Evolutionary conservation across 2,797 vertebrate species (phyloP).

Genomic region (Zalophus californianus): DNA sequence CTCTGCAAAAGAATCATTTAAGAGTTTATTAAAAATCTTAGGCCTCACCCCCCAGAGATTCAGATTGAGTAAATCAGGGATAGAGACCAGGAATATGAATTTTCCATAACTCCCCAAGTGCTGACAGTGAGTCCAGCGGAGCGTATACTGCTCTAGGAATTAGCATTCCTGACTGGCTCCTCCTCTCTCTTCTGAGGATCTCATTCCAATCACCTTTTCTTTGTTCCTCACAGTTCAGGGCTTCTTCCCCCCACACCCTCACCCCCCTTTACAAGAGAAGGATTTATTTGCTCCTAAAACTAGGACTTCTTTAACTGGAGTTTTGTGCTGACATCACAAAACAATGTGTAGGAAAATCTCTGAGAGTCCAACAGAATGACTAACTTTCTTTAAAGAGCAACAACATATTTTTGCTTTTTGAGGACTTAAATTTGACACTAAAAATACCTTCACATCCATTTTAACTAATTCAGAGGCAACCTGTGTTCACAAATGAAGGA

Average conservation of each 20-base stretch:
- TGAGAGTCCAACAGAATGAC: constrained; percentile 1
- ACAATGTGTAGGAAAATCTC: not conserved
- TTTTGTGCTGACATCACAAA: not conserved
- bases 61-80: not conserved
- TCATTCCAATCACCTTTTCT: constrained; percentile 44
- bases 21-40: constrained; percentile 29
- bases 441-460: constrained; percentile 8
- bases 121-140: not conserved
- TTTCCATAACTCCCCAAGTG: not conserved
- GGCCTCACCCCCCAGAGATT: not conserved
- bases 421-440: not conserved
- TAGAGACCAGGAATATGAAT: not conserved
- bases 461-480: constrained; percentile 48
- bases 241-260: not conserved
- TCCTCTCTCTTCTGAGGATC: constrained; percentile 12
- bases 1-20: constrained; percentile 8
- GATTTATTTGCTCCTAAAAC: not conserved
- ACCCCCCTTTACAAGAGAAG: not conserved
- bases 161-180: not conserved
- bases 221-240: constrained; percentile 1
- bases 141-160: not conserved
- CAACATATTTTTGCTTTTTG: not conserved
- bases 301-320: not conserved
- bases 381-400: constrained; percentile 17
- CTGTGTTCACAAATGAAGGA: constrained; percentile 34